Evolutionary conservation across 2,113 vertebrate species (phyloP).

Genomic region (Tonatia bakeri): DNA sequence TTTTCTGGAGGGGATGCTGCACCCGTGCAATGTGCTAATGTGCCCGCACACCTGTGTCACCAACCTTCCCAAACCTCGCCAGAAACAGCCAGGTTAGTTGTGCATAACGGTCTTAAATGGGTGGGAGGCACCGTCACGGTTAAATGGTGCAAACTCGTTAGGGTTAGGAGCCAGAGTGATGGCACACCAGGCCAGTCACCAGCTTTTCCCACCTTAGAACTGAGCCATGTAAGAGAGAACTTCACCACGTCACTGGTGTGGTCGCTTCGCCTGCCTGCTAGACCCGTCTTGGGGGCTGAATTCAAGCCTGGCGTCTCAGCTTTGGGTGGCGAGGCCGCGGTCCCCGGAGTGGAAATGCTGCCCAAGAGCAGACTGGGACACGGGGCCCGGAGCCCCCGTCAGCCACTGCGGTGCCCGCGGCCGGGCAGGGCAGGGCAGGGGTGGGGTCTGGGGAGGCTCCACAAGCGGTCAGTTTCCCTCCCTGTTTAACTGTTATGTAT

Average conservation of each 20-base stretch:
- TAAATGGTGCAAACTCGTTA: too few relatives aligned
- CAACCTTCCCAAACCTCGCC: constrained; percentile 95
- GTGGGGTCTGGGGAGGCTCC: neutral
- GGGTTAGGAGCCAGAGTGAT: neutral
- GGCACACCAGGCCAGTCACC: neutral
- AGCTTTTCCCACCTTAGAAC: too few relatives aligned
- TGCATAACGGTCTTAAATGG: rapidly evolving
- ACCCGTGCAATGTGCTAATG: constrained; percentile 96
- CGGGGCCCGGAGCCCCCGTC: neutral
- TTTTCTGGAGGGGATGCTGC: constrained; percentile 93
- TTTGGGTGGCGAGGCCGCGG: too few relatives aligned
- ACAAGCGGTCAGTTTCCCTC: neutral
- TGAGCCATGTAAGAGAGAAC: neutral
- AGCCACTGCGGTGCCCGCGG: neutral
- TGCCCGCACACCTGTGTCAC: constrained; percentile 97
- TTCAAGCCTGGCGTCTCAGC: neutral
- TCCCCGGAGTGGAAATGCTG: neutral
- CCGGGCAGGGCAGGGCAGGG: rapidly evolving
- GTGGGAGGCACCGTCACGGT: rapidly evolving
- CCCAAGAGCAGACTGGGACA: neutral
- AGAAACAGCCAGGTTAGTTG: constrained; percentile 92
- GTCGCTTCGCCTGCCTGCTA: neutral
- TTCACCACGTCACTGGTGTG: too few relatives aligned
- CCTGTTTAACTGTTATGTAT: neutral
- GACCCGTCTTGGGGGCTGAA: neutral